Conservation (phyloP, 1,140 invertebrate species). For the Tetramorium alpestre region DNA sequence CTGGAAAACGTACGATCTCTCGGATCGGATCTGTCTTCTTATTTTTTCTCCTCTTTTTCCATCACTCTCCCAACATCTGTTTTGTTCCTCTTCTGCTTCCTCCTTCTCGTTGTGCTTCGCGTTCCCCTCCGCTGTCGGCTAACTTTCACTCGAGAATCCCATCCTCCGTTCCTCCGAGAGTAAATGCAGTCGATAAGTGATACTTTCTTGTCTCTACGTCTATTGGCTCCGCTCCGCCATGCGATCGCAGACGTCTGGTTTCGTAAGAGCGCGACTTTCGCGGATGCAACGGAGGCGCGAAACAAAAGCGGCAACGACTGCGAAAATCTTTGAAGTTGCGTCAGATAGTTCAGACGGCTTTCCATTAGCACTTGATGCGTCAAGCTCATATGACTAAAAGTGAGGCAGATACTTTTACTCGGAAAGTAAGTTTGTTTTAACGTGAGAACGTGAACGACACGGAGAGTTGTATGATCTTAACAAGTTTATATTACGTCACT, state of each 20-base stretch:
- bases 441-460: background rate
- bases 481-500: background rate
- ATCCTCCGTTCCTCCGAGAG: background rate
- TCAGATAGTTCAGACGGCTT: background rate
- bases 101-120: background rate
- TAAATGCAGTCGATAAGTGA: constrained; percentile 37
- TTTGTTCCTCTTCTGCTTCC: constrained; percentile 32
- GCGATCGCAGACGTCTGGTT: constrained; percentile 23
- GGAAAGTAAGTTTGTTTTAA: background rate
- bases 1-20: constrained; percentile 48
- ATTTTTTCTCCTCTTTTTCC: background rate
- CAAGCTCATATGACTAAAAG: background rate
- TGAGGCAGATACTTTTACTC: background rate
- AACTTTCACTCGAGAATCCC: constrained; percentile 58
- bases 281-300: constrained; percentile 9
- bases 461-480: background rate
- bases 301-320: constrained; percentile 37
- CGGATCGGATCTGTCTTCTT: background rate
- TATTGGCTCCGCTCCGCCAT: constrained; percentile 3
- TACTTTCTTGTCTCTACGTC: constrained; percentile 30
- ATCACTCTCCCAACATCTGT: background rate
- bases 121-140: background rate
- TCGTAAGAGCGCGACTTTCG: constrained; percentile 49
- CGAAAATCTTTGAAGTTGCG: constrained; percentile 13
- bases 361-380: background rate